Conservation (phyloP, 2,888 invertebrate species). For the Aphidius colemani region DNA sequence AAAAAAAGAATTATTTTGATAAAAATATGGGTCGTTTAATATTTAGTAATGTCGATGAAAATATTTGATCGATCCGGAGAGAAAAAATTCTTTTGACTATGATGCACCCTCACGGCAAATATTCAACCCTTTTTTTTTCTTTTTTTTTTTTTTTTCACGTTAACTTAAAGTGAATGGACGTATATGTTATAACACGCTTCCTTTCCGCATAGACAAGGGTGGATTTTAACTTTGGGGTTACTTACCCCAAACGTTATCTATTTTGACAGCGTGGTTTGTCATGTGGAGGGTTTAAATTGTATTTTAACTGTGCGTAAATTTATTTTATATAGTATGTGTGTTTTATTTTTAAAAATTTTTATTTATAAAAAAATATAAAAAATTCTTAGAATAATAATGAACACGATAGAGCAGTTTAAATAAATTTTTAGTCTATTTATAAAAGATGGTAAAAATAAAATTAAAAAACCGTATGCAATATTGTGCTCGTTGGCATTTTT, state of each 20-base stretch:
- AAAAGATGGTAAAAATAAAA: neutral
- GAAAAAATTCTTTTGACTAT: no score
- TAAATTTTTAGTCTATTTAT: neutral
- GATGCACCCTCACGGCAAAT: neutral
- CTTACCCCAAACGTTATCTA: constrained; percentile 58
- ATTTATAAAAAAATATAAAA: no score
- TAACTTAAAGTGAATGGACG: constrained; percentile 56
- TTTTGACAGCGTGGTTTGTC: constrained; percentile 58
- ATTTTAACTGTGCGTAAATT: constrained; percentile 47
- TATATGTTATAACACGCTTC: constrained; percentile 37
- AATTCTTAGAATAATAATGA: no score
- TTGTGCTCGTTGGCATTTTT: constrained; percentile 30
- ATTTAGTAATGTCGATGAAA: neutral
- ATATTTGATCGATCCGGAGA: neutral
- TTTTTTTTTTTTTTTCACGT: constrained; percentile 35
- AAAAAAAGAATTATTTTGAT: neutral
- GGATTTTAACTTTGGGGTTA: constrained; percentile 58
- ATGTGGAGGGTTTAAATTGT: constrained; percentile 53
- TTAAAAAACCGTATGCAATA: constrained; percentile 46
- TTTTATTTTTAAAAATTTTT: no score
- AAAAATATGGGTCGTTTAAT: neutral
- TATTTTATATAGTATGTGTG: no score
- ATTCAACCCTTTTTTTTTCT: neutral
- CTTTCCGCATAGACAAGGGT: constrained; percentile 41
- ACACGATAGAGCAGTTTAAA: neutral